Evolutionary conservation across 2,113 vertebrate species (phyloP).

Genomic region (Neodon shergylaensis): DNA sequence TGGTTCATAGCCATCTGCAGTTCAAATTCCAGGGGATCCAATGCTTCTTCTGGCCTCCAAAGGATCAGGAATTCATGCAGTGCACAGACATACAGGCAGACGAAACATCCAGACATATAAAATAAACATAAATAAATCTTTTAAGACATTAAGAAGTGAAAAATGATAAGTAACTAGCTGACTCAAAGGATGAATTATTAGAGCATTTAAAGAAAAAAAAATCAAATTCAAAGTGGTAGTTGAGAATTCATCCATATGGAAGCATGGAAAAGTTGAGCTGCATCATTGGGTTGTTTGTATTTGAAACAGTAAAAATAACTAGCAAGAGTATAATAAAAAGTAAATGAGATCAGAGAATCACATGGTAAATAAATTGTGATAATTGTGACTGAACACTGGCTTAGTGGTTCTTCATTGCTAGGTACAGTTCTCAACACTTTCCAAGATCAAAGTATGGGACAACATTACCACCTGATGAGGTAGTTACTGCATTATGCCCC

Average conservation of each 20-base stretch:
- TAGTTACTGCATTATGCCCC: background rate
- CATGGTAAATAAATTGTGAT: background rate
- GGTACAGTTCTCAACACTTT: background rate
- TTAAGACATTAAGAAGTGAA: background rate
- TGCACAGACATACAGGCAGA: background rate
- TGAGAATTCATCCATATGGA: background rate
- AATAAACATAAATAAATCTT: background rate
- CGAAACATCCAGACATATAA: background rate
- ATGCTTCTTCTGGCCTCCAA: background rate
- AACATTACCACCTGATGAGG: background rate
- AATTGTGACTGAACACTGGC: background rate
- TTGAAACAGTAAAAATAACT: constrained; percentile 15
- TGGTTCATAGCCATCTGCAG: background rate
- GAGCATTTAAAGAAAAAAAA: constrained; percentile 35
- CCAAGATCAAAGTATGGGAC: background rate
- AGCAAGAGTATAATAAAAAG: constrained; percentile 32
- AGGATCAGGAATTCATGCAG: background rate
- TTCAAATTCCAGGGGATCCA: background rate
- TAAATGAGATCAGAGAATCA: background rate
- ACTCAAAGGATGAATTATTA: constrained; percentile 17
- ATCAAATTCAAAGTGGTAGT: background rate
- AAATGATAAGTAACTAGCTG: constrained; percentile 17
- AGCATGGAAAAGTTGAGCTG: background rate
- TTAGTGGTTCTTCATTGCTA: background rate
- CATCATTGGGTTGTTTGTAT: background rate